Evolutionary conservation across 2,888 invertebrate species (phyloP).

Genomic region (Athalia cordata): DNA sequence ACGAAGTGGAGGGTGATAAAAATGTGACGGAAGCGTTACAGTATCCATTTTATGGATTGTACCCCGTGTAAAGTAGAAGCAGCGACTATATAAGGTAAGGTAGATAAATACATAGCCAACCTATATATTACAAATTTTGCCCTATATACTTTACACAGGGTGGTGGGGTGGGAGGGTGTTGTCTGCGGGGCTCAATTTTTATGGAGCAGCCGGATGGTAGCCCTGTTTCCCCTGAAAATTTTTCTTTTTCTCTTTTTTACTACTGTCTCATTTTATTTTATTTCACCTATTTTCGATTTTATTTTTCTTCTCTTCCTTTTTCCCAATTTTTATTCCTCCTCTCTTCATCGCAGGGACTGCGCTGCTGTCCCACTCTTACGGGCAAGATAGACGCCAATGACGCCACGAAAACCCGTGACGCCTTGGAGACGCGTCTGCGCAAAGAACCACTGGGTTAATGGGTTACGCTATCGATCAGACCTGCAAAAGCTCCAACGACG

Average conservation of each 20-base stretch:
- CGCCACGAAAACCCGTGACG: constrained; percentile 41
- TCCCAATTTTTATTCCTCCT: not conserved
- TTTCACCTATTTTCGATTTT: not conserved
- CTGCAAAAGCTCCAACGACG: constrained; percentile 15
- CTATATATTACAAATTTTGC: constrained; percentile 24
- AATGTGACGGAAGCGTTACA: constrained; percentile 12
- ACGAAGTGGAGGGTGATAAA: constrained; percentile 15
- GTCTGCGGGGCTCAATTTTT: constrained; percentile 25
- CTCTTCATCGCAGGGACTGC: not conserved
- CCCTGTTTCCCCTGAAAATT: not conserved
- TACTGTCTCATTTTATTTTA: not conserved
- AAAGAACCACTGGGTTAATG: constrained; percentile 39
- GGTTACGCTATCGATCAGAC: constrained; percentile 43
- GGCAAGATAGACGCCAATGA: constrained; percentile 34
- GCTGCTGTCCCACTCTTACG: not conserved
- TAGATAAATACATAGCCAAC: constrained; percentile 1
- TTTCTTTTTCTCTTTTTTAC: not conserved
- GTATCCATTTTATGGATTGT: constrained; percentile 29
- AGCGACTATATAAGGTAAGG: not conserved
- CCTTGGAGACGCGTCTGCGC: constrained; percentile 36
- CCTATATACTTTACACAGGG: constrained; percentile 26
- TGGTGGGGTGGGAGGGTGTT: not conserved
- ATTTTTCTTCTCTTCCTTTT: not conserved
- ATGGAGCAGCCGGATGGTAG: not conserved
- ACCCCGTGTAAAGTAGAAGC: not conserved